phyloP scores from a whole-genome alignment of 2,797 vertebrate species.

The Spinibarbus caldwelli region DNA sequence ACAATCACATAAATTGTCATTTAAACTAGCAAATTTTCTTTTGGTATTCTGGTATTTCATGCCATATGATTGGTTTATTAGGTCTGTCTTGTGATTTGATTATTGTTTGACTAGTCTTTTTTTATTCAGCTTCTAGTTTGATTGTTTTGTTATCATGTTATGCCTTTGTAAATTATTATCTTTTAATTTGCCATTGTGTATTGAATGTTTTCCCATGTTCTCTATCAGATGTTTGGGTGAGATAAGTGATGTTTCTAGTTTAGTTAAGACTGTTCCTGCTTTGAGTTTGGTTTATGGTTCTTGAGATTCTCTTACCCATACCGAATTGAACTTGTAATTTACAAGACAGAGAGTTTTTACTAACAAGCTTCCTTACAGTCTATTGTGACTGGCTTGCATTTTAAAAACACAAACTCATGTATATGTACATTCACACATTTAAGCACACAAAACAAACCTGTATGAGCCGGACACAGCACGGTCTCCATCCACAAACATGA shows the following conservation, averaged over 20 bases:
- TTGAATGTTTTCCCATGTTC: neutral
- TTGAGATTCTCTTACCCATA: neutral
- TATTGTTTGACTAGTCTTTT: neutral
- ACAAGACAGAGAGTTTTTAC: neutral
- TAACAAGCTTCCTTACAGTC: neutral
- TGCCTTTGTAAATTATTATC: neutral
- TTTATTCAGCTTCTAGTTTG: neutral
- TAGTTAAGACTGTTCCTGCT: neutral
- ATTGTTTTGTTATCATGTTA: neutral
- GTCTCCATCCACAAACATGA: conserved; percentile 95
- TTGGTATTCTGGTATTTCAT: neutral
- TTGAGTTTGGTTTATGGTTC: neutral
- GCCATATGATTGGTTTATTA: neutral
- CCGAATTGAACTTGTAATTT: neutral
- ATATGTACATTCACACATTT: conserved; percentile 42
- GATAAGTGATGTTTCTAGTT: neutral
- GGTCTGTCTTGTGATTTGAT: neutral
- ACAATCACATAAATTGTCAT: neutral
- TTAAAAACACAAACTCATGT: conserved; percentile 20
- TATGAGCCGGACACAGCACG: conserved; percentile 91
- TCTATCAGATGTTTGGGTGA: neutral
- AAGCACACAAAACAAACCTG: conserved; percentile 72
- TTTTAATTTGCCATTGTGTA: neutral
- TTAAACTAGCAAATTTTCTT: conserved; percentile 4
- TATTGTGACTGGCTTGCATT: neutral